Conservation (phyloP, 2,113 vertebrate species). For the Nyctereutes procyonoides region DNA sequence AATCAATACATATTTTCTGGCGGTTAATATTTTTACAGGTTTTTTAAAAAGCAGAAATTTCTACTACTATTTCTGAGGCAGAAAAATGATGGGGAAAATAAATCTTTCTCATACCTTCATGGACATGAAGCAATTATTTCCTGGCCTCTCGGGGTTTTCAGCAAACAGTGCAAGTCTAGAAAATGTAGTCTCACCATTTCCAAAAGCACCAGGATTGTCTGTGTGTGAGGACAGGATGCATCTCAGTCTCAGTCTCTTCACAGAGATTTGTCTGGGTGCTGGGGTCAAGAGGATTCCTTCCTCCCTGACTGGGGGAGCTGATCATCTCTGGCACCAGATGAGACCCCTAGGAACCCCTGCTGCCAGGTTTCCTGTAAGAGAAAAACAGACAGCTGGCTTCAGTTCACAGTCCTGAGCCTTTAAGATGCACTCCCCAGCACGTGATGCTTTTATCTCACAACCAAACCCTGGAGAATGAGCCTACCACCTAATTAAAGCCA, state of each 20-base stretch:
- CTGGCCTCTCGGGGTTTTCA: neutral
- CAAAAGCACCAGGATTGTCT: neutral
- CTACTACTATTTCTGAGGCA: constrained; percentile 24
- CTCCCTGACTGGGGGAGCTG: neutral
- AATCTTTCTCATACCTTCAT: neutral
- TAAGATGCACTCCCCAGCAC: neutral
- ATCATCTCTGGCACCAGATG: neutral
- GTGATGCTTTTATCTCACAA: neutral
- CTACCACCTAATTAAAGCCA: neutral
- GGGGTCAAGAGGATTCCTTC: neutral
- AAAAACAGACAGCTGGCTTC: neutral
- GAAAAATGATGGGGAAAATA: neutral
- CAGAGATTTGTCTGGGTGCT: neutral
- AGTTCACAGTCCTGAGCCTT: neutral
- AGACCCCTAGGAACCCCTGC: accelerated
- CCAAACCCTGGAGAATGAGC: neutral
- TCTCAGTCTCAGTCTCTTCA: neutral
- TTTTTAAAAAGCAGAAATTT: neutral
- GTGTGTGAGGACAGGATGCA: neutral
- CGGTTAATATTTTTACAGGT: neutral
- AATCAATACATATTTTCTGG: neutral
- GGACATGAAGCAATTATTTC: neutral
- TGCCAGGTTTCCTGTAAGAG: neutral
- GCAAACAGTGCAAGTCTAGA: neutral
- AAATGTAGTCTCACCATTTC: neutral